Percentiles rank a stretch among this genome's conserved stretches.
Conservation (phyloP, 1,140 invertebrate genomes). For the Nylanderia fulva region DNA sequence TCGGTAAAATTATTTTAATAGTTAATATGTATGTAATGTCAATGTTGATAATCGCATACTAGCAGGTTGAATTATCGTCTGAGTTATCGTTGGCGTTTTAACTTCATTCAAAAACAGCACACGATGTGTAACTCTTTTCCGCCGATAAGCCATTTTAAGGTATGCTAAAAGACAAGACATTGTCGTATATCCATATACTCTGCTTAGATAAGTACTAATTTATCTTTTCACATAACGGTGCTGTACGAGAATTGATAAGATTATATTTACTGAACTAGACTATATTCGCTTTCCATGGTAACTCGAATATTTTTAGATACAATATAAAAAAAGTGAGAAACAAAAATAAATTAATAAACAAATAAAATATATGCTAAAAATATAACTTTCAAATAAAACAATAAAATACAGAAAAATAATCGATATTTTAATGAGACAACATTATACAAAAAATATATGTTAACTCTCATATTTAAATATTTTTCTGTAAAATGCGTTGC, state of each 20-base stretch:
- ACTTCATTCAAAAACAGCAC: constrained; percentile 24
- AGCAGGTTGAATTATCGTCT: neutral
- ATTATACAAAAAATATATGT: neutral
- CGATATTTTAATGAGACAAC: neutral
- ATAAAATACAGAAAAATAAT: neutral
- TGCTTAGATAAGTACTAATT: constrained; percentile 65
- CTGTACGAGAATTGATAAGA: constrained; percentile 40
- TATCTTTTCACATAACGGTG: constrained; percentile 69
- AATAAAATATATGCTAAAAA: neutral
- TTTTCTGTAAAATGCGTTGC: neutral
- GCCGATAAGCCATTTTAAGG: constrained; percentile 66
- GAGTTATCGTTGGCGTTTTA: neutral
- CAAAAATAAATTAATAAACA: neutral
- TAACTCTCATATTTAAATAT: neutral
- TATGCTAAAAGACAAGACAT: constrained; percentile 51
- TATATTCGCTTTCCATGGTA: neutral
- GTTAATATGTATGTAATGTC: constrained; percentile 3
- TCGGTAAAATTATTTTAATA: constrained; percentile 27
- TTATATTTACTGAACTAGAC: constrained; percentile 9
- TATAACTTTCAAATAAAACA: neutral
- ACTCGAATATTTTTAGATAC: neutral
- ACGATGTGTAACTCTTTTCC: constrained; percentile 32
- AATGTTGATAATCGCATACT: constrained; percentile 7
- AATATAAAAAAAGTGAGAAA: constrained; percentile 5
- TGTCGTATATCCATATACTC: constrained; percentile 57